A percentile compares a stretch with the other conserved stretches of the same genome.
phyloP scores from a whole-genome alignment of 2,888 invertebrate species.

The Amblyjoppa fuscipennis region DNA sequence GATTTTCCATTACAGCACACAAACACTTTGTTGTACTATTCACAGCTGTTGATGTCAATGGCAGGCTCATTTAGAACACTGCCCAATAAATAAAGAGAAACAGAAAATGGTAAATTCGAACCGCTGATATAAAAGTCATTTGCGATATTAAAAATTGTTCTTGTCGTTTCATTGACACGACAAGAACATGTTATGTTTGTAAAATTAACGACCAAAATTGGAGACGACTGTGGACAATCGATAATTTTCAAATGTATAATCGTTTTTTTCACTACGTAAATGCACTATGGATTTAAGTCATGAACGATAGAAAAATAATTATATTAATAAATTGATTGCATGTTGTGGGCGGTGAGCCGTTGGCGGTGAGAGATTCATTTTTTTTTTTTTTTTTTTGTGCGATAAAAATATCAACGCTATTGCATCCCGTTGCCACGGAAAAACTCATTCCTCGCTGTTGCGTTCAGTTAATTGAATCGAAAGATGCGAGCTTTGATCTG shows the following conservation, averaged over 20 bases:
- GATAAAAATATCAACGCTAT: conserved; percentile 7
- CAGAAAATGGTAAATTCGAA: too few species aligned
- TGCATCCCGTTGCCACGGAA: neutral
- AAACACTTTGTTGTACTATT: neutral
- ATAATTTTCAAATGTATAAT: too few species aligned
- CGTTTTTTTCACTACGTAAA: too few species aligned
- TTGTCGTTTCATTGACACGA: too few species aligned
- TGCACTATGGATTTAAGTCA: neutral
- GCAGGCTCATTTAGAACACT: neutral
- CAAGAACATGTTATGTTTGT: too few species aligned
- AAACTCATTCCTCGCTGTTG: neutral
- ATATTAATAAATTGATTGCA: neutral
- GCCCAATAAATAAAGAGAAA: too few species aligned
- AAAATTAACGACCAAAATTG: too few species aligned
- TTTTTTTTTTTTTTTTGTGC: neutral
- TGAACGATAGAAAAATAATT: neutral
- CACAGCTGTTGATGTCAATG: neutral
- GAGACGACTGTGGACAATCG: too few species aligned
- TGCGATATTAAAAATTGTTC: too few species aligned
- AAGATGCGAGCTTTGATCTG: conserved; percentile 31
- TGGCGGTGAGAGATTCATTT: neutral
- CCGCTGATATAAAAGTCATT: too few species aligned
- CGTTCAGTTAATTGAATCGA: conserved; percentile 1
- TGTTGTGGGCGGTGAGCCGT: neutral
- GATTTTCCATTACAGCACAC: neutral